Conservation (phyloP, 2,888 invertebrate species). For the Tineola bisselliella region DNA sequence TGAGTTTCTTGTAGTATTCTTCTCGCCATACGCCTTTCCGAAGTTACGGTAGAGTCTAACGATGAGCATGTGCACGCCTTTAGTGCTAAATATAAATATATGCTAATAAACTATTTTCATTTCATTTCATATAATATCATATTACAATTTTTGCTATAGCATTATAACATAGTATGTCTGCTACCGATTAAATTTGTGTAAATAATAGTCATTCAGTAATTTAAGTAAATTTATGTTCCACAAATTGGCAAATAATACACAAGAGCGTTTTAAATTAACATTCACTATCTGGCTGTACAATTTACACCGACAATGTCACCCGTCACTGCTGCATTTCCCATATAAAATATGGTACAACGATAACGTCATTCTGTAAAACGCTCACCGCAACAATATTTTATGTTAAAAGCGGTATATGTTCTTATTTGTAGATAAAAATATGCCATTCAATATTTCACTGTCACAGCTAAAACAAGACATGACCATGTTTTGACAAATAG, state of each 20-base stretch:
- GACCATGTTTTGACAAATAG: conserved; percentile 41
- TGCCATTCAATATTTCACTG: conserved; percentile 37
- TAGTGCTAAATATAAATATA: too few species aligned
- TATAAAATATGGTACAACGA: background rate
- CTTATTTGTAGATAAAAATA: conserved; percentile 24
- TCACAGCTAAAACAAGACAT: conserved; percentile 41
- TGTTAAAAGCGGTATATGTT: background rate
- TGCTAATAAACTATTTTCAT: too few species aligned
- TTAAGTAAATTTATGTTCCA: background rate
- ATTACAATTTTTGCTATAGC: too few species aligned
- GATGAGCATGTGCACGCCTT: too few species aligned
- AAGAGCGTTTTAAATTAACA: background rate
- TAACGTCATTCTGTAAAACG: background rate
- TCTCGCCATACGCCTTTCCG: too few species aligned
- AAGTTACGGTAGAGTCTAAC: too few species aligned
- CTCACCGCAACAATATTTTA: background rate
- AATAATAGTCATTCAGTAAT: too few species aligned
- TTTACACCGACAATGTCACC: background rate
- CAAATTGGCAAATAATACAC: background rate
- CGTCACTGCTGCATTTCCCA: background rate
- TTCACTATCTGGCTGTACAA: background rate
- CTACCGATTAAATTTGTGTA: too few species aligned
- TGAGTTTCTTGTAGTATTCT: too few species aligned
- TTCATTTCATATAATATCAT: too few species aligned
- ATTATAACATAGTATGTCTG: too few species aligned